Percentiles rank a stretch among this genome's conserved stretches.
Evolutionary conservation across 2,797 vertebrate genomes (phyloP).

Genomic region (Melanotaenia maccullochi): DNA sequence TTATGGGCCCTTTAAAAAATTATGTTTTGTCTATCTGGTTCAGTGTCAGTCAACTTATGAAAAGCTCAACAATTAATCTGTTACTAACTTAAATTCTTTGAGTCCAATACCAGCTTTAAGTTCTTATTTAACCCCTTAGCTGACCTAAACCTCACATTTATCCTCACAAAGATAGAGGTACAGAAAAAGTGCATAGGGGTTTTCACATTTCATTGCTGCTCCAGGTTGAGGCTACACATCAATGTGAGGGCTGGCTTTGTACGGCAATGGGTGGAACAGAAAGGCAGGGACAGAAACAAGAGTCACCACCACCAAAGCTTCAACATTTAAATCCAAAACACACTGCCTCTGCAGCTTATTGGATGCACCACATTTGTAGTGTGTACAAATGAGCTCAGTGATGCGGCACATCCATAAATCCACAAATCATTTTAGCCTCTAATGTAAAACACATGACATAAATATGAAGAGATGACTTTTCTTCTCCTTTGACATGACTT

Average conservation of each 20-base stretch:
- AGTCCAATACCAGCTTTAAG: neutral
- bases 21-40: too few relatives aligned
- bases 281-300: conserved; percentile 26
- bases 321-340: conserved; percentile 52
- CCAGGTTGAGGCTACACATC: neutral
- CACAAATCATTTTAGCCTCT: neutral
- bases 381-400: neutral
- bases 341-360: conserved; percentile 35
- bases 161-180: conserved; percentile 46
- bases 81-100: too few relatives aligned
- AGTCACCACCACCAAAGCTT: conserved; percentile 19
- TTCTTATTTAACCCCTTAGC: neutral
- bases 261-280: conserved; percentile 31
- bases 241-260: conserved; percentile 17
- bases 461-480: conserved; percentile 1
- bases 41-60: too few relatives aligned
- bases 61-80: too few relatives aligned
- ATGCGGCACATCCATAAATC: conserved; percentile 8
- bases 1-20: too few relatives aligned
- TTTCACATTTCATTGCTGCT: conserved; percentile 16
- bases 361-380: conserved; percentile 18
- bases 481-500: conserved; percentile 5
- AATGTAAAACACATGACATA: neutral
- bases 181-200: neutral
- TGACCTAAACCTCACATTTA: neutral